Percentiles rank a stretch among this genome's conserved stretches.
phyloP scores from a whole-genome alignment of 2,113 vertebrate species.

The Danio rerio region GRCz12tu NC_133178.1:50044501-50045000 shows the following conservation, averaged over 20 bases:
- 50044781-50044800: slow-evolving; percentile 68
- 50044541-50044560: slow-evolving; percentile 28
- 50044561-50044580: slow-evolving; percentile 57
- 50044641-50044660: slow-evolving; percentile 75
- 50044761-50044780: slow-evolving; percentile 76
- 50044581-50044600: slow-evolving; percentile 56
- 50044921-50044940: slow-evolving; percentile 61
- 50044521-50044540: slow-evolving; percentile 36
- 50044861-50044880: slow-evolving; percentile 71
- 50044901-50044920: slow-evolving; percentile 43
- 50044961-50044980: slow-evolving; percentile 22
- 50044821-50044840: slow-evolving; percentile 74
- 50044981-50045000: slow-evolving; percentile 29
- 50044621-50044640: slow-evolving; percentile 72
- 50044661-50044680: slow-evolving; percentile 75
- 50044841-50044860: slow-evolving; percentile 67
- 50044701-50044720: slow-evolving; percentile 81
- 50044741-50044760: slow-evolving; percentile 81
- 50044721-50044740: slow-evolving; percentile 71
- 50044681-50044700: slow-evolving; percentile 78
- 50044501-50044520: not conserved
- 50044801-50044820: slow-evolving; percentile 76
- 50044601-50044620: slow-evolving; percentile 67
- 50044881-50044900: slow-evolving; percentile 58
- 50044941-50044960: slow-evolving; percentile 67